Base-by-base conservation (phyloP, 1,140 invertebrate species). In the Ruditapes philippinarum region DNA sequence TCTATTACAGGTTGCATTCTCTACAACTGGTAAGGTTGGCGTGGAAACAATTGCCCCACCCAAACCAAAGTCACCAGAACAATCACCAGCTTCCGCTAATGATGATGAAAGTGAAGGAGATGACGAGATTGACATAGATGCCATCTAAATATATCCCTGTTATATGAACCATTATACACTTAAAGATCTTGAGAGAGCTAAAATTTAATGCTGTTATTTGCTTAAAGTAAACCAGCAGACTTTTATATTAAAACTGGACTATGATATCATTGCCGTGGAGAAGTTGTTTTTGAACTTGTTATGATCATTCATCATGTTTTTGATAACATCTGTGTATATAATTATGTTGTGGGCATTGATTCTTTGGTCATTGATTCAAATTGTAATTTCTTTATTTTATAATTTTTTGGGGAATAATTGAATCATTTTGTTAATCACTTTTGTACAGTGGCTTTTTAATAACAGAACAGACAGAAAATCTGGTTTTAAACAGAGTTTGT, bases 1-100 rank as follows among this genome's bases (percentile, higher is more conserved):
- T n/a, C n/a, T n/a, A n/a, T 76, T 91, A 12, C 89, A 95, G 95
- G 94, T 95, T 89, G 95, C 94, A 3, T 95, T 95, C 86, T 94
- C 94, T 11, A 93, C 90, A 68, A 92, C 94, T 42, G 93, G 92
- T 42, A 94, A 94, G 81, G 93, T 94, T 78, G 94, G 94, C 45
- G 91, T 93, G 38, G 89, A 93, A 40, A 92, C 89, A n/a, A 76
- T 92, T 14, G 87, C 91, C 74, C 88, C 83, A 25, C 73, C 78
- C 4, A 92, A 91, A 80, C 31, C 89, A 17, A 79, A 57, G 38
- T 62, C 89, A 57, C 73, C 73, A 45, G 40, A 19, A 54, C 40
- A 79, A 12, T 45, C 31, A 42, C 1, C 81, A 14, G 25, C 33
- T 33, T 33, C 33, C 5, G 4, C 42, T 19, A 42, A 22, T n/a